Conservation (phyloP, 2,113 vertebrate genomes). For the Larimichthys polyactis region DNA sequence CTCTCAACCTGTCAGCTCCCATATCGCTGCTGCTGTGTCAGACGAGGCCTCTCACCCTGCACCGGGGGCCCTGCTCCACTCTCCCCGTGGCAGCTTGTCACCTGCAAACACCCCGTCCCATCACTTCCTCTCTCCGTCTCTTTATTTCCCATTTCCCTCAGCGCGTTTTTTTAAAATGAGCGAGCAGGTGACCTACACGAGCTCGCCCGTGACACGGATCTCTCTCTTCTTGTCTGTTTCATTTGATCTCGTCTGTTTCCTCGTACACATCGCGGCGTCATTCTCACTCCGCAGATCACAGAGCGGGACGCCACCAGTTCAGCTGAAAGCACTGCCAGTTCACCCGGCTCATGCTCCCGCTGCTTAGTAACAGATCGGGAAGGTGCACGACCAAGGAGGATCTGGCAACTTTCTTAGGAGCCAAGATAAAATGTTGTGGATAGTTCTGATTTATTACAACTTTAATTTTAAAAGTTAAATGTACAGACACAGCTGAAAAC, state of each 20-base stretch:
- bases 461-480: background rate
- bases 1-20: slow-evolving; percentile 75
- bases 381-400: slow-evolving; percentile 13
- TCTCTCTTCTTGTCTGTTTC: slow-evolving; percentile 39
- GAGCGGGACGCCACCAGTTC: slow-evolving; percentile 26
- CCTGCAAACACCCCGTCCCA: slow-evolving; percentile 50
- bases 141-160: slow-evolving; percentile 56
- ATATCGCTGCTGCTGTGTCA: slow-evolving; percentile 74
- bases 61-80: slow-evolving; percentile 37
- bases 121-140: slow-evolving; percentile 51
- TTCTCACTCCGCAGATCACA: slow-evolving; percentile 48
- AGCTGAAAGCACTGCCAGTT: slow-evolving; percentile 27
- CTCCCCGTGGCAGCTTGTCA: slow-evolving; percentile 66
- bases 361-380: slow-evolving; percentile 2
- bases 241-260: slow-evolving; percentile 49
- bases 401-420: background rate
- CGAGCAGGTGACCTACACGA: slow-evolving; percentile 53
- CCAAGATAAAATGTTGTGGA: background rate
- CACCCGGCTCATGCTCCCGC: background rate
- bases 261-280: background rate
- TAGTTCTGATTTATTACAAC: slow-evolving; percentile 4
- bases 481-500: background rate
- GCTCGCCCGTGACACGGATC: slow-evolving; percentile 29
- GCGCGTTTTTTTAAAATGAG: slow-evolving; percentile 52
- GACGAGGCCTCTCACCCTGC: slow-evolving; percentile 64